Base-by-base conservation (phyloP, 1,140 invertebrate species). In the Coenobita brevimanus region DNA sequence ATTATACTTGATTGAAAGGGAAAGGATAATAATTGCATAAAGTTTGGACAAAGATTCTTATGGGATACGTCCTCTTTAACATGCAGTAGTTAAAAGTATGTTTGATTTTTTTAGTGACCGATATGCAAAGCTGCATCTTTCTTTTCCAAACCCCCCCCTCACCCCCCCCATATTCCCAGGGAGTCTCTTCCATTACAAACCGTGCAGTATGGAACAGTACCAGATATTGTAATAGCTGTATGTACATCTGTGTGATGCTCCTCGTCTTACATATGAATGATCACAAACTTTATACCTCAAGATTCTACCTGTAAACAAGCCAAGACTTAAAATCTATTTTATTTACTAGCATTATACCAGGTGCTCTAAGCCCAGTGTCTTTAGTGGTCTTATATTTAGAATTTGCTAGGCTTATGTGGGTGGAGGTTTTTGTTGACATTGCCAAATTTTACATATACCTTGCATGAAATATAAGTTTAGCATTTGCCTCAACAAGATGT, bases 241-340 rank as follows among this genome's bases (percentile, higher is more conserved):
- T 83, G 81, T 83, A 83, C 81, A 83, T 83, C 78, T 36, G 57
- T 64, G 78, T 81, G 78, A 81, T 81, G 78, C 78, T 81, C 81
- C 81, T 83, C 67, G 71, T 83, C 81, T 83, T 87, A 87, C 78
- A 80, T 87, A 80, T 80, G 75, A 87, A 87, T 80, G 85, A 87
- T 87, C 85, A 87, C 85, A 80, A 87, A 87, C 85, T 87, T 87
- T 87, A 87, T 87, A 87, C 85, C 85, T 87, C 85, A 87, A 87
- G 85, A 87, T 80, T 87, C 85, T 87, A 87, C 85, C 85, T 87
- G 85, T 87, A 87, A 87, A 87, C 62, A 87, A 83, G 85, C 76
- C 85, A 87, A 87, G 78, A 87, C 62, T 80, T 80, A 87, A 80
- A 87, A 87, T 87, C 76, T 87, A 87, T 87, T 87, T 87, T 87